Evolutionary conservation across 2,797 vertebrate species (phyloP), one percentile per base, ranked within the genome.

Genomic region (Arctocebus calabarensis): DNA sequence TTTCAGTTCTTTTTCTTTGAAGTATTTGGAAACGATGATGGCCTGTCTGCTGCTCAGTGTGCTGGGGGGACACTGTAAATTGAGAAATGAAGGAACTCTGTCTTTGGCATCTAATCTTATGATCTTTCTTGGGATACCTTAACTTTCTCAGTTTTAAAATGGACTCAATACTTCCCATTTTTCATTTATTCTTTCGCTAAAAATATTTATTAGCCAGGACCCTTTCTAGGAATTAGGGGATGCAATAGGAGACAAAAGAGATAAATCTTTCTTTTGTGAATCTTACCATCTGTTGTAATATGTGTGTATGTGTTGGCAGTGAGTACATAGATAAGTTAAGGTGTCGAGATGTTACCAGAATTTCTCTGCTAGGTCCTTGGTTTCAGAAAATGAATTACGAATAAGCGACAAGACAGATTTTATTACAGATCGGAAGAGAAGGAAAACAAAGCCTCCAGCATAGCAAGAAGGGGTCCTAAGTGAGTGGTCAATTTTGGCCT

Each of bases 1-100:
- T 10, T 82, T 78, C 29, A 91, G 59, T 70, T 79, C 16, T 94
- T 43, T 94, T 87, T 94, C 37, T 89, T 59, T 85, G 61, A 10
- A 81, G 23, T 23, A 3, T 62, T 75, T 84, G 61, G 37, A 89
- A 86, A 70, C 1, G 2, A 3, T 75, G 85, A 23, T 71, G 0
- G 5, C 29, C 34, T 71, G 0, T 48, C 61, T 94, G 14, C 13
- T 78, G 8, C 5, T 73, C 2, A 23, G 0, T 61, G 3, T 77
- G 14, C 5, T 90, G 73, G 32, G 32, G 32, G 37, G 94, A 71
- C 59, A 14, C 6, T 55, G 5, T 64, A 74, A 79, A 5, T 45
- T 89, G 43, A 88, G 7, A 61, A 59, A 93, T 37, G 85, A 25
- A 87, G 40, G 20, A 16, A 43, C 16, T 93, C 45, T 90, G 25